Evolutionary conservation across 2,797 vertebrate genomes (phyloP), one percentile per base, ranked within the genome.

Genomic region (Cirrhinus molitorella): DNA sequence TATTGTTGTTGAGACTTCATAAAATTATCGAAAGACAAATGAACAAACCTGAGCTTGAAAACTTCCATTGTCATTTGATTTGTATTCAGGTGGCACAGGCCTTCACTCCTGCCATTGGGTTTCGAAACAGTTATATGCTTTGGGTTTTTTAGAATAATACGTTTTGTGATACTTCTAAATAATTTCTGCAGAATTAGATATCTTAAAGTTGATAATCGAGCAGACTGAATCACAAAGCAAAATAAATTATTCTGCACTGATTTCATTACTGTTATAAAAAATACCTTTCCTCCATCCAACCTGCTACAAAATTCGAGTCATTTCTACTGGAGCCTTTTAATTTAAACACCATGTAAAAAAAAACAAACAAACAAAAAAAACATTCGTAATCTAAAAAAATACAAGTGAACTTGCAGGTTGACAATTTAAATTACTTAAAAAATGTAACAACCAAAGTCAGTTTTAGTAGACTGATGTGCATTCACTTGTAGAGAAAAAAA

Each of bases 31-130:
- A 79, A 79, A 61, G 31, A 40, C 8, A 45, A 25, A 25, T 59
- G 40, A 63, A 21, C 59, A 28, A 10, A 19, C 43, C 43, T 47
- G 25, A 78, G 59, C 25, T 65, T 65, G 25, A 34, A 78, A 78
- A 78, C 45, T 2, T 47, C 8, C 9, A 66, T 21, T 65, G 45
- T 43, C 53, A 25, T 43, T 53, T 53, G 63, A 67, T 51, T 51
- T 37, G 12, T 37, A 23, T 14, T 79, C 21, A 67, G 45, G 45
- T 17, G 45, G 47, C 28, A 79, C 51, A 74, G 72, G 51, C 72
- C 71, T 73, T 23, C 16, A 21, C 70, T 34, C 71, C 28, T 67
- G 71, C 3, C n/a, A 23, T 37, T 43, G 37, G 51, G 47, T 31
- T 51, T 53, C 25, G 11, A 53, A 57, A 17, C 34, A 40, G 57